A percentile compares a stretch with the other conserved stretches of the same genome.
phyloP scores from a whole-genome alignment of 2,113 vertebrate genomes.

The Ciconia boyciana region DNA sequence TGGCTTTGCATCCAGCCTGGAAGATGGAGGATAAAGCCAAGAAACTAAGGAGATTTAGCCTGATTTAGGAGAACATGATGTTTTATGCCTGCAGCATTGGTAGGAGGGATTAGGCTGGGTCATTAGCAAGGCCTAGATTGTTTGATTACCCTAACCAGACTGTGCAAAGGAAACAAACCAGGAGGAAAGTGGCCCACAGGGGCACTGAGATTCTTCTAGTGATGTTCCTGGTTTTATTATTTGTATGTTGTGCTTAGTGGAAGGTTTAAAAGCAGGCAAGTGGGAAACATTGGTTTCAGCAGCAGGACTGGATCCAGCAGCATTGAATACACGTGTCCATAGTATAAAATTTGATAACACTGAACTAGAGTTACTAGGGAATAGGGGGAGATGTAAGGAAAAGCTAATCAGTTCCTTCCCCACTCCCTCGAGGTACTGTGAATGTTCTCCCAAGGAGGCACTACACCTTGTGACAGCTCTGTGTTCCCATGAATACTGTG shows the following conservation, averaged over 20 bases:
- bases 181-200: background rate
- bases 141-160: background rate
- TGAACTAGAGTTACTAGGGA: background rate
- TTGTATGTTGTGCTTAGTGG: background rate
- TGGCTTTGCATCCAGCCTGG: background rate
- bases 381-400: background rate
- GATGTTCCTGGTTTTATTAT: background rate
- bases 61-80: background rate
- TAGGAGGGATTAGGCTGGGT: background rate
- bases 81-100: background rate
- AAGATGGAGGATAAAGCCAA: background rate
- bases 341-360: background rate
- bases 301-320: background rate
- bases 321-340: accelerated
- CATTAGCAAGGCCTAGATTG: background rate
- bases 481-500: no score
- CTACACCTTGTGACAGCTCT: background rate
- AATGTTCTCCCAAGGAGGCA: background rate
- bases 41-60: background rate
- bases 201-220: background rate
- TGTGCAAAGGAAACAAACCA: background rate
- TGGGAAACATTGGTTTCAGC: background rate
- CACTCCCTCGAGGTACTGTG: accelerated
- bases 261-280: background rate
- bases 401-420: background rate